A percentile compares a stretch with the other conserved stretches of the same genome.
Conservation (phyloP, 2,797 vertebrate genomes). For the Eleutherodactylus coqui region DNA sequence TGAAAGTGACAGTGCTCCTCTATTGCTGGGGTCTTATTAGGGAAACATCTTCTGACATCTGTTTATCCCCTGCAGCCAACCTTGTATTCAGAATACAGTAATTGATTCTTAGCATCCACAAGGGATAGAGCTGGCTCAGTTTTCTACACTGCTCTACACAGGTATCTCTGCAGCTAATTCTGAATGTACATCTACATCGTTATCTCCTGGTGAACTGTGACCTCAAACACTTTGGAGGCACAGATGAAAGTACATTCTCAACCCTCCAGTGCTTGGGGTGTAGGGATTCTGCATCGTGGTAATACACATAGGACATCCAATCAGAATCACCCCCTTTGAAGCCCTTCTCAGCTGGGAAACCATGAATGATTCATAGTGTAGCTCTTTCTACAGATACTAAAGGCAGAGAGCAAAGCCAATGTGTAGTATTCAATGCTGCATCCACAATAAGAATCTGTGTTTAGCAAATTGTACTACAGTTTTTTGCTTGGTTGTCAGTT, state of each 20-base stretch:
- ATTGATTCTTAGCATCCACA: conserved; percentile 92
- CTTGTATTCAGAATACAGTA: conserved; percentile 91
- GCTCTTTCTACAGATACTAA: conserved; percentile 84
- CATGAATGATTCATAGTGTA: conserved; percentile 91
- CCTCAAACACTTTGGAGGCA: conserved; percentile 82
- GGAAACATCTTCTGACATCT: conserved; percentile 90
- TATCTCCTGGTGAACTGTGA: conserved; percentile 89
- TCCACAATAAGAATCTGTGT: conserved; percentile 84
- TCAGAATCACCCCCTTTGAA: conserved; percentile 90
- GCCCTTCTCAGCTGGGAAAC: conserved; percentile 87
- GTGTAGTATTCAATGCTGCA: conserved; percentile 85
- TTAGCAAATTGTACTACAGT: conserved; percentile 86
- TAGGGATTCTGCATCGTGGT: conserved; percentile 79
- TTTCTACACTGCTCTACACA: conserved; percentile 81
- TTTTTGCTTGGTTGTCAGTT: conserved; percentile 81
- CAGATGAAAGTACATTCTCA: conserved; percentile 84
- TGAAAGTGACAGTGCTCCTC: conserved; percentile 90
- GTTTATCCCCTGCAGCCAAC: conserved; percentile 91
- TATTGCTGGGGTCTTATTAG: conserved; percentile 87
- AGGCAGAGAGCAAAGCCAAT: conserved; percentile 84
- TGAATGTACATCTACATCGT: conserved; percentile 81
- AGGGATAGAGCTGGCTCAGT: conserved; percentile 84
- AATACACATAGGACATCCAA: conserved; percentile 89
- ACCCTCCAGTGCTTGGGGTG: conserved; percentile 81
- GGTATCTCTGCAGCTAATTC: conserved; percentile 85